These are phyloP conservation scores for Charadrius vociferus DNA, from an alignment of 2,113 vertebrate genomes.

Conservation along the genomic window DNA sequence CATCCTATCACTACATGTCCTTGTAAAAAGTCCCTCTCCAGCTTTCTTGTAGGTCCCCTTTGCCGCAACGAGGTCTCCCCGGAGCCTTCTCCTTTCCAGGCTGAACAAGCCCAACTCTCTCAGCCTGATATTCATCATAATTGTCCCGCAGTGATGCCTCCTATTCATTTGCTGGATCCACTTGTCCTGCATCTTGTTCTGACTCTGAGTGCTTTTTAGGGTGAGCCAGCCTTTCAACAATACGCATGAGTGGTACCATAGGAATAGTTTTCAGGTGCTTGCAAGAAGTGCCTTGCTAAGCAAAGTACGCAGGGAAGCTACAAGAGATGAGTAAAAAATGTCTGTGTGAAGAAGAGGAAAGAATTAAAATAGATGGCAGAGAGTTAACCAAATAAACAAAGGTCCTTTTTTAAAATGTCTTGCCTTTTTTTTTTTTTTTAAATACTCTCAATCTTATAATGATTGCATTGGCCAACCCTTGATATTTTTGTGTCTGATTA, in stretches of 20 bases:
- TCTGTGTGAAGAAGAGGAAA: background rate
- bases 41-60: too few species aligned
- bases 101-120: too few species aligned
- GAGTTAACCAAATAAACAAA: constrained; percentile 46
- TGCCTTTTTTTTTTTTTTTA: background rate
- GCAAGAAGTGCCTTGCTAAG: constrained; percentile 14
- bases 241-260: background rate
- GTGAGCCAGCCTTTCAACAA: constrained; percentile 28
- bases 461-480: background rate
- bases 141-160: constrained; percentile 5
- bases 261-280: constrained; percentile 10
- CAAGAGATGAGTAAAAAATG: background rate
- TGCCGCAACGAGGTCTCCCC: too few species aligned
- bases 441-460: background rate
- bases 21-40: too few species aligned
- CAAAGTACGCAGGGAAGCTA: background rate
- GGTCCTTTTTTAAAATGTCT: background rate
- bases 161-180: constrained; percentile 37
- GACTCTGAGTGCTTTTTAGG: constrained; percentile 18
- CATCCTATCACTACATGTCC: too few species aligned
- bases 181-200: constrained; percentile 43
- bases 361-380: background rate
- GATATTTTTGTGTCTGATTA: background rate
- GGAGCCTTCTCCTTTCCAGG: too few species aligned
- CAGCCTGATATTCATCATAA: background rate